These are phyloP conservation scores for Patella depressa DNA, from an alignment of 2,888 invertebrate genomes.

Conservation along the genomic window DNA sequence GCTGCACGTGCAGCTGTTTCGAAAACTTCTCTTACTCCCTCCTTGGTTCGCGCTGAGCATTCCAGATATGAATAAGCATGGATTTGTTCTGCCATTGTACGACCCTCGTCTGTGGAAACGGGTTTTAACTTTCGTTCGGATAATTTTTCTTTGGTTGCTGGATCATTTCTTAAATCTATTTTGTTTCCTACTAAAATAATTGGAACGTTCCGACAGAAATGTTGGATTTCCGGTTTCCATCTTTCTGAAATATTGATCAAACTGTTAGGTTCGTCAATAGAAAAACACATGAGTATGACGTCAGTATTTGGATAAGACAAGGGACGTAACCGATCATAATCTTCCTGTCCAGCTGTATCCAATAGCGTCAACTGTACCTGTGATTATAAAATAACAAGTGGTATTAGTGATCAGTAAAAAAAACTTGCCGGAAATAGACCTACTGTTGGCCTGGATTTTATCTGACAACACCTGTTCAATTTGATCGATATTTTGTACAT, in stretches of 20 bases:
- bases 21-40: constrained; percentile 98
- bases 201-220: constrained; percentile 99
- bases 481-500: too few species aligned
- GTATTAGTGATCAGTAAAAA: too few species aligned
- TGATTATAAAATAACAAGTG: background rate
- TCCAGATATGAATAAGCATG: constrained; percentile 98
- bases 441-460: too few species aligned
- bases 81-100: constrained; percentile 98
- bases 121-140: constrained; percentile 99
- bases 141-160: constrained; percentile 75
- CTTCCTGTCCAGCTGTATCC: constrained; percentile 99
- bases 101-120: constrained; percentile 96
- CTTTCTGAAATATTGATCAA: constrained; percentile 99
- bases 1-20: constrained; percentile 99
- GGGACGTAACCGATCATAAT: constrained; percentile 95
- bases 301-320: constrained; percentile 98
- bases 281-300: constrained; percentile 99
- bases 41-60: constrained; percentile 99
- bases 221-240: constrained; percentile 95
- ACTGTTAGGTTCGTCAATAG: constrained; percentile 98
- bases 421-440: too few species aligned
- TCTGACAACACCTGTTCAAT: too few species aligned
- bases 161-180: constrained; percentile 74
- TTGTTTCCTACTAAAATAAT: constrained; percentile 99
- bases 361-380: constrained; percentile 77